Conservation (phyloP, 2,797 vertebrate genomes). For the Dromococcyx pavoninus region DNA sequence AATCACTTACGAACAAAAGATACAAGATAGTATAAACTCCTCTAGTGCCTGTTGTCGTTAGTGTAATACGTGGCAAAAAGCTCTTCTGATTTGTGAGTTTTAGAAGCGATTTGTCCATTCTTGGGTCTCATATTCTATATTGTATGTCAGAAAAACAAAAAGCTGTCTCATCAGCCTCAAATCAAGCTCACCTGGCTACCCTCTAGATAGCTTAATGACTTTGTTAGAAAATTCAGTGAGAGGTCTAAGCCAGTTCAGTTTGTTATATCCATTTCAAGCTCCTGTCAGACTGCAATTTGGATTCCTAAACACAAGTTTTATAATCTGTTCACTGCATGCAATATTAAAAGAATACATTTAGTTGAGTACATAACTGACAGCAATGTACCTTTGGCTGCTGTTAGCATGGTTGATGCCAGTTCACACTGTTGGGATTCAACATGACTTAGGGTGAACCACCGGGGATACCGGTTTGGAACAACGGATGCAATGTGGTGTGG, state of each 20-base stretch:
- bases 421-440: slow-evolving; percentile 99
- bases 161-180: not conserved
- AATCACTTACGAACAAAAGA: not conserved
- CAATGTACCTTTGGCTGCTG: slow-evolving; percentile 96
- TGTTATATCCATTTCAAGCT: not conserved
- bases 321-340: not conserved
- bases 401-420: slow-evolving; percentile 98
- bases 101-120: not conserved
- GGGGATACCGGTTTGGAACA: slow-evolving; percentile 93
- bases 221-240: not conserved
- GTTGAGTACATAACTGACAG: not conserved
- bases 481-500: slow-evolving; percentile 94
- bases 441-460: slow-evolving; percentile 98
- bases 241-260: slow-evolving; percentile 10
- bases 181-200: not conserved
- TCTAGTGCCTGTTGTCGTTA: not conserved
- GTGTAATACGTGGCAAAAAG: not conserved
- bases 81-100: not conserved
- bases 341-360: slow-evolving; percentile 7
- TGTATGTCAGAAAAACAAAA: not conserved
- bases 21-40: not conserved
- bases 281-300: not conserved
- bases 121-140: not conserved
- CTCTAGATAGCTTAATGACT: not conserved
- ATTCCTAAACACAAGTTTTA: not conserved